Conservation (phyloP, 1,140 invertebrate species). For the Ostrea edulis region DNA sequence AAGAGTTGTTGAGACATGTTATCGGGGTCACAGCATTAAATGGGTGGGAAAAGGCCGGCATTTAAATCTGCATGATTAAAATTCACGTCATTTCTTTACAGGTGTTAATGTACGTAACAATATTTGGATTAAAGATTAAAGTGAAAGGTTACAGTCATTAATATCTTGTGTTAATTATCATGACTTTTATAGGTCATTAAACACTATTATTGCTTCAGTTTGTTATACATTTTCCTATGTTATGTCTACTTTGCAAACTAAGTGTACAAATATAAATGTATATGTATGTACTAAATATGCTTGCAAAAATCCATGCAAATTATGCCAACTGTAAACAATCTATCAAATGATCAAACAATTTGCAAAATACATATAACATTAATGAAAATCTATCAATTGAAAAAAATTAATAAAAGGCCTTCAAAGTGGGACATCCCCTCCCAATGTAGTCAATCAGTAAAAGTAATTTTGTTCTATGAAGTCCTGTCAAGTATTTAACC, state of each 20-base stretch:
- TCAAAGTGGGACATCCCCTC: background rate
- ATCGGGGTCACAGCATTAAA: background rate
- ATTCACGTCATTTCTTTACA: background rate
- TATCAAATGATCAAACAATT: no score
- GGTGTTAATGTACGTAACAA: background rate
- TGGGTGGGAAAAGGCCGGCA: background rate
- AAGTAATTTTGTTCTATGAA: background rate
- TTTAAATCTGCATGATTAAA: background rate
- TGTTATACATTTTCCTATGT: no score
- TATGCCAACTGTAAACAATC: no score
- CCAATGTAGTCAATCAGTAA: no score
- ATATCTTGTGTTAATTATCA: background rate
- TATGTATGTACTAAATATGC: no score
- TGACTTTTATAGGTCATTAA: background rate
- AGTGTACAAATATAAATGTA: no score
- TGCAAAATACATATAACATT: no score
- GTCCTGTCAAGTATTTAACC: background rate
- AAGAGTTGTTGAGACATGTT: constrained; percentile 15
- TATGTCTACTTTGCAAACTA: no score
- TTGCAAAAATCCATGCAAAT: no score
- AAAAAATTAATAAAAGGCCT: no score
- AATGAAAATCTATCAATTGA: no score
- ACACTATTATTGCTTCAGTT: background rate
- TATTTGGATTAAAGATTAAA: background rate
- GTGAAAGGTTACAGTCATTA: background rate